Evolutionary conservation across 2,888 invertebrate species (phyloP).

Genomic region (Eupithecia pulchellata): DNA sequence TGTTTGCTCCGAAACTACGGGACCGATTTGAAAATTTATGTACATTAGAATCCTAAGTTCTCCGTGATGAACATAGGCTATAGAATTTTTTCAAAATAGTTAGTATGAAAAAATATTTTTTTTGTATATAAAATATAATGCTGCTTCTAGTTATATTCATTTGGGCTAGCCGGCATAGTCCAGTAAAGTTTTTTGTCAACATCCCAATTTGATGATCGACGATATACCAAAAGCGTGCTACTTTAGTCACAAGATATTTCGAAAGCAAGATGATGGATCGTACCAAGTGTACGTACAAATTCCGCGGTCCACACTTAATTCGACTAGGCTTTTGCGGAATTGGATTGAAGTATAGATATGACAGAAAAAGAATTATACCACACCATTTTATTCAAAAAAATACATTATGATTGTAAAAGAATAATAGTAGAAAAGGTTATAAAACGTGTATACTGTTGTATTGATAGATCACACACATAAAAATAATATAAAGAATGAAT

Average conservation of each 20-base stretch:
- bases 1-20: too few species aligned
- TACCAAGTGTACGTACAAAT: background rate
- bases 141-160: background rate
- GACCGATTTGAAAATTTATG: too few species aligned
- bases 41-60: too few species aligned
- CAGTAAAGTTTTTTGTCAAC: background rate
- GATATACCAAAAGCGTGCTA: background rate
- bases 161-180: too few species aligned
- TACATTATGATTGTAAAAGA: too few species aligned
- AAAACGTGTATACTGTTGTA: conserved; percentile 19
- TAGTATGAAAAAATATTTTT: too few species aligned
- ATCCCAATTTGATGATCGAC: background rate
- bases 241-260: background rate
- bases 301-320: background rate
- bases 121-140: background rate
- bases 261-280: background rate
- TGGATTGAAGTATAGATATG: background rate
- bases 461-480: conserved; percentile 39
- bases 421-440: background rate
- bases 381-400: background rate
- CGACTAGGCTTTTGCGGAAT: background rate
- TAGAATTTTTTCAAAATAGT: too few species aligned
- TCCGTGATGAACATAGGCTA: too few species aligned
- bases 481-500: background rate
- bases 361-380: background rate